A percentile compares a stretch with the other conserved stretches of the same genome.
These are phyloP conservation scores for Atta cephalotes DNA, from an alignment of 1,140 invertebrate species.

Conservation along the genomic window DNA sequence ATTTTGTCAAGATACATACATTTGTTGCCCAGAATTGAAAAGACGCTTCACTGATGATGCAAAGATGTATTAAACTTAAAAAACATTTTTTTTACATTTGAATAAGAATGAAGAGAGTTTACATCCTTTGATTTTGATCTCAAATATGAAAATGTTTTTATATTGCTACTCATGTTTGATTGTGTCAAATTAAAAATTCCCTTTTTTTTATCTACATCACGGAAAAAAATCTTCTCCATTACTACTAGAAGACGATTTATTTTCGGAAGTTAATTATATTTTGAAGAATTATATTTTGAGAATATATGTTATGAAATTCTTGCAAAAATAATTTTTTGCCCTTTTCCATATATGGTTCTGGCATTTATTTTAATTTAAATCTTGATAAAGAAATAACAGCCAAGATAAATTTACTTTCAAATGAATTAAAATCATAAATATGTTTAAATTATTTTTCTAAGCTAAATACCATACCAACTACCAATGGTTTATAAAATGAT, in stretches of 20 bases:
- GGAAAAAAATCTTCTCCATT: background rate
- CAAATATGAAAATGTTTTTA: no score
- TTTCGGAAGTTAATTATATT: background rate
- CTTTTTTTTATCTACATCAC: background rate
- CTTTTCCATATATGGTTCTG: background rate
- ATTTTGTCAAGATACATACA: no score
- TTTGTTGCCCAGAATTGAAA: no score
- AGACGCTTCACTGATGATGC: no score
- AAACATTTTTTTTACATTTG: no score
- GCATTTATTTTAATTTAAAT: constrained; percentile 28
- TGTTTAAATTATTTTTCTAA: constrained; percentile 8
- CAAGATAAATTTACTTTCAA: background rate
- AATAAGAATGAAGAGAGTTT: no score
- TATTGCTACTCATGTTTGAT: no score
- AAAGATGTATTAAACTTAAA: no score
- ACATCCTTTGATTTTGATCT: no score
- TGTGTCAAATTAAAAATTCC: no score
- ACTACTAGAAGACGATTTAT: constrained; percentile 29
- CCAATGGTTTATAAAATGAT: background rate
- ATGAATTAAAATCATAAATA: background rate
- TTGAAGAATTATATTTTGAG: no score
- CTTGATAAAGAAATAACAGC: background rate
- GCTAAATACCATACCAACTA: background rate
- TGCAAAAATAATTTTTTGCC: constrained; percentile 19
- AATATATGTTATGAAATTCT: background rate